A percentile compares a stretch with the other conserved stretches of the same genome.
These are phyloP conservation scores for Cyprinodon brontotheroides DNA, from an alignment of 2,113 vertebrate species.

Conservation along the genomic window DNA sequence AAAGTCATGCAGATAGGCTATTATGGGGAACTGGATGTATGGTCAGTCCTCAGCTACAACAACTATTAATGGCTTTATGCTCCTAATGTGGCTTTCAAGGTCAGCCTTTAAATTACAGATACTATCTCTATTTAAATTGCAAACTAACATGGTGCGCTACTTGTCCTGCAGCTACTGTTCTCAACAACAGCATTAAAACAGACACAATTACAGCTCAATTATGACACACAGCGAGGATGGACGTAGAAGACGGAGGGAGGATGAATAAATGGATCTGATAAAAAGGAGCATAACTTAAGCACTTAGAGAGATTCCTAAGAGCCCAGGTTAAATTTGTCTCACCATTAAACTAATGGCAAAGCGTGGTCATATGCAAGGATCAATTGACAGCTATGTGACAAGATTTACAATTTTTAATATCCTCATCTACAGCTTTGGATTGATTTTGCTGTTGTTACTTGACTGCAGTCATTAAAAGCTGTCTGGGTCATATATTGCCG, in stretches of 20 bases:
- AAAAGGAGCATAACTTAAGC: conserved; percentile 2
- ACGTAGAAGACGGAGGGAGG: neutral
- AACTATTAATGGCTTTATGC: conserved; percentile 1
- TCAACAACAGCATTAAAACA: neutral
- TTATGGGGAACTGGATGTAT: conserved; percentile 11
- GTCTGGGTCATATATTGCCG: conserved; percentile 3
- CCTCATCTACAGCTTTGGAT: conserved; percentile 3
- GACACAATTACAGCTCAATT: conserved; percentile 3
- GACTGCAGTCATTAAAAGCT: conserved; percentile 5
- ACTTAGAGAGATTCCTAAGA: neutral
- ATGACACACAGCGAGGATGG: neutral
- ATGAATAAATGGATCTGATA: neutral
- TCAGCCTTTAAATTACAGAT: conserved; percentile 29
- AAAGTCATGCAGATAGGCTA: conserved; percentile 2
- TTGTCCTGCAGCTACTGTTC: neutral
- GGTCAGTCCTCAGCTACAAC: neutral
- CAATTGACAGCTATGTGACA: conserved; percentile 1
- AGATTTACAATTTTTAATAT: conserved; percentile 11
- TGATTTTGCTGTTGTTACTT: neutral
- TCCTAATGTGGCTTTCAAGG: conserved; percentile 28
- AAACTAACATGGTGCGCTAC: conserved; percentile 13
- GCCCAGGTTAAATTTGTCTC: neutral
- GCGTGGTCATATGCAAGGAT: neutral
- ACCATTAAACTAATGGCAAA: neutral
- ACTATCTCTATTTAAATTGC: conserved; percentile 21